phyloP scores from a whole-genome alignment of 2,113 vertebrate genomes.

The Struthidea cinerea region DNA sequence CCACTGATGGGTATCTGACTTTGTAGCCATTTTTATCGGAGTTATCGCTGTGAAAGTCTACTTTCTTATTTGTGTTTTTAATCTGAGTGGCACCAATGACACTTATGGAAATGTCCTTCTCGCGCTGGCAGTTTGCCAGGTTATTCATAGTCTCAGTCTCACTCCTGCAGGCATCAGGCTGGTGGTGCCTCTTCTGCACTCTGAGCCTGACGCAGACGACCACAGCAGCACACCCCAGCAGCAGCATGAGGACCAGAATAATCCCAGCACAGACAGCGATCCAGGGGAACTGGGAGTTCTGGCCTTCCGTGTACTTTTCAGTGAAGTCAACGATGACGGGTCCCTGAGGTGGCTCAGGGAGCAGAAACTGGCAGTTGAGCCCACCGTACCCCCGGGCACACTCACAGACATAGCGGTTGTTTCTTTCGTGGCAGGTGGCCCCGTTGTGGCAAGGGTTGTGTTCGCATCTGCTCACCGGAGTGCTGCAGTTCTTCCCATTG shows the following conservation, averaged over 20 bases:
- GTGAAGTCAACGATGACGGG: conserved; percentile 79
- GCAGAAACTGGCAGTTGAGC: conserved; percentile 93
- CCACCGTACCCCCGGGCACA: conserved; percentile 89
- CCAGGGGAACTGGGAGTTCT: conserved; percentile 85
- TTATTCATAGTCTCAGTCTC: conserved; percentile 99
- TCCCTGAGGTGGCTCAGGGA: conserved; percentile 78
- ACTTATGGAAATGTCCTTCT: conserved; percentile 87
- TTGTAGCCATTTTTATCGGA: conserved; percentile 87
- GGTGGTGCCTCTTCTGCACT: conserved; percentile 81
- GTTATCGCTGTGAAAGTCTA: conserved; percentile 85
- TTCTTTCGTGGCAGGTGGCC: conserved; percentile 91
- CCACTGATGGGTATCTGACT: conserved; percentile 85
- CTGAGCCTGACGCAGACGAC: conserved; percentile 86
- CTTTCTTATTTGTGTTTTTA: conserved; percentile 98
- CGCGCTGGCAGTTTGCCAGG: conserved; percentile 86
- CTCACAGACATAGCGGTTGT: conserved; percentile 87
- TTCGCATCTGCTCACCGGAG: conserved; percentile 84
- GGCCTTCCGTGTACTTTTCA: conserved; percentile 75
- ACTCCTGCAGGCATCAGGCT: conserved; percentile 74
- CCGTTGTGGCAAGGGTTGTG: conserved; percentile 95
- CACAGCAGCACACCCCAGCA: conserved; percentile 86
- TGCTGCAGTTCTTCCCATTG: conserved; percentile 90
- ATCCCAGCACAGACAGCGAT: conserved; percentile 87
- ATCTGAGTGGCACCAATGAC: conserved; percentile 87
- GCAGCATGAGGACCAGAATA: conserved; percentile 86